Conservation (phyloP, 2,888 invertebrate species). For the Mythimna impura region DNA sequence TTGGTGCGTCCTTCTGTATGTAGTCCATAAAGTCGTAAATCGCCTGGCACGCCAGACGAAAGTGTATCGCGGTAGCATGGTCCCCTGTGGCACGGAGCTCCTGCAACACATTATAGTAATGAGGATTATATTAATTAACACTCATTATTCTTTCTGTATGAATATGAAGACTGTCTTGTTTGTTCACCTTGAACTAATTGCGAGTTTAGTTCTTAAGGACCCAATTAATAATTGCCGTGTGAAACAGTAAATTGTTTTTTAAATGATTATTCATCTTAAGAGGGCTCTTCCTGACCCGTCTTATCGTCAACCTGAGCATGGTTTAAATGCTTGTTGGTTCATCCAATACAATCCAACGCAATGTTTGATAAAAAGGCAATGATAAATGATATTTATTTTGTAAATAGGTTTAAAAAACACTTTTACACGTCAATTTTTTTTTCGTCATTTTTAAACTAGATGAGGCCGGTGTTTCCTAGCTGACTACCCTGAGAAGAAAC, state of each 20-base stretch:
- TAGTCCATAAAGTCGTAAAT: constrained; percentile 96
- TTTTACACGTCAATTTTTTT: no score
- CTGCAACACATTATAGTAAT: constrained; percentile 70
- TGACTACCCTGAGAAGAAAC: no score
- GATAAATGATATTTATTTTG: no score
- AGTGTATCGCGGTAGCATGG: constrained; percentile 91
- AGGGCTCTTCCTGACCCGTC: no score
- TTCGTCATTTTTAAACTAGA: no score
- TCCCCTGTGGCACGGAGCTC: constrained; percentile 89
- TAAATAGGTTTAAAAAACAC: no score
- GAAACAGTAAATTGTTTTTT: not conserved
- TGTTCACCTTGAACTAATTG: constrained; percentile 7
- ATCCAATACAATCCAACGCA: no score
- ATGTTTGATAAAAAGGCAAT: no score
- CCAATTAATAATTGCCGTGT: not conserved
- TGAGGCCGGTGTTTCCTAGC: no score
- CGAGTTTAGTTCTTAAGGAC: not conserved
- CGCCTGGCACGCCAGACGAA: constrained; percentile 93
- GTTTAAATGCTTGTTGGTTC: no score
- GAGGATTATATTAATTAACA: constrained; percentile 27
- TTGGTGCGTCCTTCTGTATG: constrained; percentile 92
- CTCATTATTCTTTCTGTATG: constrained; percentile 7
- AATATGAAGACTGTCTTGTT: constrained; percentile 19
- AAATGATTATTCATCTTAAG: not conserved
- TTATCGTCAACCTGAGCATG: no score